Evolutionary conservation across 2,113 vertebrate species (phyloP).

Genomic region (Ptilorrhoa leucosticta): DNA sequence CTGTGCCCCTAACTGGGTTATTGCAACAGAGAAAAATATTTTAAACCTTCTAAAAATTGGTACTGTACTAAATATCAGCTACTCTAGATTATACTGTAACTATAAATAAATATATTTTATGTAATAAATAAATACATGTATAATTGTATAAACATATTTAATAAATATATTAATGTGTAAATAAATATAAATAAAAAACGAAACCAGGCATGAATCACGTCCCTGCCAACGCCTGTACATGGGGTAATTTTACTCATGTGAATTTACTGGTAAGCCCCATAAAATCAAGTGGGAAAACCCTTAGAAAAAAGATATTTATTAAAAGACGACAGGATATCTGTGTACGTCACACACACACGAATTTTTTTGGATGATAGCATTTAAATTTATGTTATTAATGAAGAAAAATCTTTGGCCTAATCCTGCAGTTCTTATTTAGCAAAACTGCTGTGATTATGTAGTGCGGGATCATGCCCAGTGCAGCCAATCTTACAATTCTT

Average conservation of each 20-base stretch:
- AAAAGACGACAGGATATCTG: not conserved
- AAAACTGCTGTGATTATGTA: not conserved
- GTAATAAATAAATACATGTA: not conserved
- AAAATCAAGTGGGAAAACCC: not conserved
- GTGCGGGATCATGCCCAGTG: not conserved
- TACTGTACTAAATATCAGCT: not conserved
- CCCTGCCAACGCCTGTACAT: not conserved
- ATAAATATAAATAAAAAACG: not conserved
- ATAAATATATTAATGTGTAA: not conserved
- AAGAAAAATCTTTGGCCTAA: not conserved
- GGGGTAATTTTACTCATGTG: not conserved
- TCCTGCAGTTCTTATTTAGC: not conserved
- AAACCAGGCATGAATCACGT: not conserved
- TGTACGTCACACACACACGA: accelerated
- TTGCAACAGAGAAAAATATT: not conserved
- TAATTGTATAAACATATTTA: not conserved
- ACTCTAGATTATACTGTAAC: no score
- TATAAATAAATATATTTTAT: not conserved
- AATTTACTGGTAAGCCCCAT: not conserved
- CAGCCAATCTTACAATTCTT: not conserved
- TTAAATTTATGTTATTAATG: not conserved
- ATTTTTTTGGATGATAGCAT: accelerated
- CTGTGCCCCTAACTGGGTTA: no score
- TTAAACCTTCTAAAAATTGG: not conserved
- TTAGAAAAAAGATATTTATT: not conserved